Percentiles rank a stretch among this genome's conserved stretches.
Evolutionary conservation across 1,140 invertebrate species (phyloP).

Genomic region (Musca vetustissima): DNA sequence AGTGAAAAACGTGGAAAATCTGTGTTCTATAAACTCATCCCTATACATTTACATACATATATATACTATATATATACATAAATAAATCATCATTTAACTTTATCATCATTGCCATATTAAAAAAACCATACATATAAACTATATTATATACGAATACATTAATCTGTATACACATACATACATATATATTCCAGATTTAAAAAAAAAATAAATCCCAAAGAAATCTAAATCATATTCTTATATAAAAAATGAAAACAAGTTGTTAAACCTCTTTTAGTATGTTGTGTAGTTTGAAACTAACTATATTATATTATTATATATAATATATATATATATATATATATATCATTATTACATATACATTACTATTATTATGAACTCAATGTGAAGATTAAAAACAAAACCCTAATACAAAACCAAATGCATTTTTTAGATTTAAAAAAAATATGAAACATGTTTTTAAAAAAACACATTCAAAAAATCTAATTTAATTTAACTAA

Average conservation of each 20-base stretch:
- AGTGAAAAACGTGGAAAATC: no score
- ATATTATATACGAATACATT: no score
- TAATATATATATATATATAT: not conserved
- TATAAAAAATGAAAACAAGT: not conserved
- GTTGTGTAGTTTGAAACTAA: slow-evolving; percentile 19
- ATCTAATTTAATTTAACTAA: not conserved
- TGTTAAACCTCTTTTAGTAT: slow-evolving; percentile 21
- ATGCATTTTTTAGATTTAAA: slow-evolving; percentile 10
- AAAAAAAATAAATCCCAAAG: not conserved
- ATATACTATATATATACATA: no score
- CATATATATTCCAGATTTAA: not conserved
- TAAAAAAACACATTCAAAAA: not conserved
- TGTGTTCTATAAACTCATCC: no score
- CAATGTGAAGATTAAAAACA: slow-evolving; percentile 15
- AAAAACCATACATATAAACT: no score
- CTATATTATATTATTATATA: not conserved
- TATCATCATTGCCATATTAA: no score
- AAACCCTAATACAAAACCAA: not conserved
- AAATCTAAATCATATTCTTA: not conserved
- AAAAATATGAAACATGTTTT: slow-evolving; percentile 1
- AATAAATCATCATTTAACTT: no score
- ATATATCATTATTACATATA: no score
- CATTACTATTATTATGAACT: not conserved
- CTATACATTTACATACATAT: no score
- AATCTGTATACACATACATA: no score